Evolutionary conservation across 1,140 invertebrate species (phyloP), one percentile per base, ranked within the genome.

Genomic region (Meloidogyne exigua): DNA sequence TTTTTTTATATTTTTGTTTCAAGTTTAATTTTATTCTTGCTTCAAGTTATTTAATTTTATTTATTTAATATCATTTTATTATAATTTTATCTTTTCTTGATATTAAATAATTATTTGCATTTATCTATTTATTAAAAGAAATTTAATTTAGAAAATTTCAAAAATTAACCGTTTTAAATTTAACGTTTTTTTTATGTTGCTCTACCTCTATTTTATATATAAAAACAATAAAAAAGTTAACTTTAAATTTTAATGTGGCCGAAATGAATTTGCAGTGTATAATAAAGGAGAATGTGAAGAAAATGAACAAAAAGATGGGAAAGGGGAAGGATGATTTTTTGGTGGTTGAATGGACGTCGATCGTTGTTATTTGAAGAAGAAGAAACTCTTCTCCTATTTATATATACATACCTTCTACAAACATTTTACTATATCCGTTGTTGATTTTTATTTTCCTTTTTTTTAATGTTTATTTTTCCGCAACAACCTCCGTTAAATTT

Each of bases 201-300:
- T 21, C n/a, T 28, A n/a, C 68, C 68, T 26, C 18, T 21, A 28
- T 25, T 18, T 18, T 71, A 25, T 57, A 44, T 32, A 36, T 42
- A 68, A 69, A 70, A 57, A 23, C 68, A 7, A 73, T 63, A 5
- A 57, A 39, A 57, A 57, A 57, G 18, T 57, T 57, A n/a, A 1
- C 1, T n/a, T 57, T 57, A 21, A 57, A 57, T n/a, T 57, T n/a
- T n/a, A n/a, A 12, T n/a, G 12, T 42, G 71, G 71, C 57, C 71
- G 3, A 73, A 73, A 64, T 73, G 23, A 73, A 73, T 73, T 73
- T 21, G 57, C 57, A 73, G 28, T n/a, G n/a, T 64, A 23, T 21
- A 73, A 73, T 39, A 39, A 39, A 73, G 18, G 68, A 0, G 28
- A 32, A 32, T 32, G 28, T 32, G 2, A 32, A 32, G 28, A 63